These are phyloP conservation scores for Austrolebias charrua DNA, from an alignment of 2,797 vertebrate species.

Conservation along the genomic window DNA sequence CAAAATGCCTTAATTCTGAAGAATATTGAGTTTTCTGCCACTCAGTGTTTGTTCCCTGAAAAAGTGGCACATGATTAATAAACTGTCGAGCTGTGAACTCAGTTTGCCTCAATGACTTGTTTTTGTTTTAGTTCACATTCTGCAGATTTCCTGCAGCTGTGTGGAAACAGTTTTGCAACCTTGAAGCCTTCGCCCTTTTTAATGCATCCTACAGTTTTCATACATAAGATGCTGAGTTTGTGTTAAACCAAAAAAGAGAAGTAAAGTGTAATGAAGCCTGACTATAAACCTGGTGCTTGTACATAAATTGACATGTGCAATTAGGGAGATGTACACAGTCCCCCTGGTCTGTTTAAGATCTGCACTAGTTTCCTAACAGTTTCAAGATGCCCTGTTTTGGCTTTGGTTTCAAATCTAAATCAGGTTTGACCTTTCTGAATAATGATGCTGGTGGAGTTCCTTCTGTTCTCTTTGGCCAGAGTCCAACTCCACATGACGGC, in stretches of 20 bases:
- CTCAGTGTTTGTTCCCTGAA: conserved; percentile 58
- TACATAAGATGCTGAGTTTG: conserved; percentile 17
- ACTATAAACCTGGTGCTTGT: conserved; percentile 70
- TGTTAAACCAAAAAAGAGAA: conserved; percentile 19
- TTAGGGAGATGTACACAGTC: conserved; percentile 77
- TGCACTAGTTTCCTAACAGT: conserved; percentile 78
- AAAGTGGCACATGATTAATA: conserved; percentile 72
- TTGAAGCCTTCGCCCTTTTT: neutral
- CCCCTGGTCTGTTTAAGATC: conserved; percentile 75
- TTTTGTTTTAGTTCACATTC: conserved; percentile 37
- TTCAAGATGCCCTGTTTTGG: conserved; percentile 79
- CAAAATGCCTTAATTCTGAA: conserved; percentile 65
- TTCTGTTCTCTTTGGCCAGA: conserved; percentile 59
- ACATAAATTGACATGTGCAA: conserved; percentile 78
- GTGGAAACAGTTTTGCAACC: conserved; percentile 14
- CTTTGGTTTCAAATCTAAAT: conserved; percentile 70
- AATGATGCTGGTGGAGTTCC: conserved; percentile 63
- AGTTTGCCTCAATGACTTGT: conserved; percentile 59
- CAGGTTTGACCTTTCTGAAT: conserved; percentile 72
- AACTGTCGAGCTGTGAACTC: conserved; percentile 67
- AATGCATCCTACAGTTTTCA: conserved; percentile 6
- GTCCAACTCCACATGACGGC: conserved; percentile 49
- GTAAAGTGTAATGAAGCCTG: conserved; percentile 58
- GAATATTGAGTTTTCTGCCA: conserved; percentile 60
- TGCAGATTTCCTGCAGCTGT: conserved; percentile 7